Percentiles rank a stretch among this genome's conserved stretches.
Conservation (phyloP, 1,140 invertebrate genomes). For the Temnothorax nylanderi region DNA sequence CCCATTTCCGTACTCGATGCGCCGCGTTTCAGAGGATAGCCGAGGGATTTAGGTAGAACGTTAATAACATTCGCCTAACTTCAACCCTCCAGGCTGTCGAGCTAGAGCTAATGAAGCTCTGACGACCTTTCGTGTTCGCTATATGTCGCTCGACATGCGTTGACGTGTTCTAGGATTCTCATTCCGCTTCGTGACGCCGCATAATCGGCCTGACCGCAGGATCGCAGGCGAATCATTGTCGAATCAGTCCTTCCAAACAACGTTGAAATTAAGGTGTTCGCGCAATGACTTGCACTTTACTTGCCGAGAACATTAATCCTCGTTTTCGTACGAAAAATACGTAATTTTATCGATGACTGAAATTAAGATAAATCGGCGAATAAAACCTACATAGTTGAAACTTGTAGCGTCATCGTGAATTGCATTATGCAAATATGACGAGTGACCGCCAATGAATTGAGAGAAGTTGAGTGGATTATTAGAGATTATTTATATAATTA, state of each 20-base stretch:
- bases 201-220: slow-evolving; percentile 47
- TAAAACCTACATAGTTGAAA: not conserved
- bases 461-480: not conserved
- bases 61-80: slow-evolving; percentile 57
- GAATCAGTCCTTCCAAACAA: slow-evolving; percentile 29
- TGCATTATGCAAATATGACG: not conserved
- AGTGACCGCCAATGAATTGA: not conserved
- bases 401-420: not conserved
- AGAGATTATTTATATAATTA: not conserved
- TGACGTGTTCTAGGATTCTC: slow-evolving; percentile 33
- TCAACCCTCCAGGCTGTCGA: slow-evolving; percentile 25
- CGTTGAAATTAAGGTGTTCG: slow-evolving; percentile 10
- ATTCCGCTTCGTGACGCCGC: slow-evolving; percentile 50
- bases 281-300: not conserved
- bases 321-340: not conserved
- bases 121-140: slow-evolving; percentile 38
- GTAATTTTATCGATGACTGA: not conserved
- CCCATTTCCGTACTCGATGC: slow-evolving; percentile 46
- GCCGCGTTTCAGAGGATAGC: slow-evolving; percentile 24
- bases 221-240: slow-evolving; percentile 30
- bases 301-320: not conserved
- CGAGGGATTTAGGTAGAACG: slow-evolving; percentile 50
- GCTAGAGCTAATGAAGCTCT: slow-evolving; percentile 45
- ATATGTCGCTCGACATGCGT: slow-evolving; percentile 10
- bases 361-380: not conserved